These are phyloP conservation scores for Clarias laeviceps DNA, from an alignment of 2,797 vertebrate species.

Conservation along the genomic window DNA sequence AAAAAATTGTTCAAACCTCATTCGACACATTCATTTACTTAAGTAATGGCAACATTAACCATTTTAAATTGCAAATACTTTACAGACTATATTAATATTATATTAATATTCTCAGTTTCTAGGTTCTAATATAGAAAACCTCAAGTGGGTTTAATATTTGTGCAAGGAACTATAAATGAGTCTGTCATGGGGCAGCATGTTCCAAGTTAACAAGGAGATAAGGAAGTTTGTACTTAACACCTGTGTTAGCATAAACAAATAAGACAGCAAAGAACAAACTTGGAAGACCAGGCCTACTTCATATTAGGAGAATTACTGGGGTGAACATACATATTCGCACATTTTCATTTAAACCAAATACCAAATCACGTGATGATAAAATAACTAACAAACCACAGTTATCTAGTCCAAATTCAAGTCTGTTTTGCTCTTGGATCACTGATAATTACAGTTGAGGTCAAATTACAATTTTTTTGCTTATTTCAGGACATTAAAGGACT, in stretches of 20 bases:
- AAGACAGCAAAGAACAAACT: background rate
- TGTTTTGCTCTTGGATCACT: background rate
- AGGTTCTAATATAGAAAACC: background rate
- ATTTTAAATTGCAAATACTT: background rate
- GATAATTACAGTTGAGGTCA: background rate
- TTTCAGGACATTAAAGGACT: background rate
- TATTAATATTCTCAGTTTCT: background rate
- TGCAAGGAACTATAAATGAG: background rate
- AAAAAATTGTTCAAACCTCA: too few species aligned
- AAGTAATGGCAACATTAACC: background rate
- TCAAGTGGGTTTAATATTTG: background rate
- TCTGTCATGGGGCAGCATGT: too few species aligned
- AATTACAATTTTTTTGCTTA: background rate
- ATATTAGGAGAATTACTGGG: background rate
- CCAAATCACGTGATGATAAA: background rate
- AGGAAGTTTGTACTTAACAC: background rate
- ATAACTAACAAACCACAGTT: background rate
- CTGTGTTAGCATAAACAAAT: background rate
- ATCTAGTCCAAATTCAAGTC: background rate
- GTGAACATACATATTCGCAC: too few species aligned
- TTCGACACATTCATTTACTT: background rate
- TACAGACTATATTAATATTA: background rate
- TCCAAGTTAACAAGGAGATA: background rate
- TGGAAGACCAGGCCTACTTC: background rate
- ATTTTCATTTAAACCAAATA: background rate